These are phyloP conservation scores for Plebejus anna DNA, from an alignment of 2,888 invertebrate genomes.

Conservation along the genomic window DNA sequence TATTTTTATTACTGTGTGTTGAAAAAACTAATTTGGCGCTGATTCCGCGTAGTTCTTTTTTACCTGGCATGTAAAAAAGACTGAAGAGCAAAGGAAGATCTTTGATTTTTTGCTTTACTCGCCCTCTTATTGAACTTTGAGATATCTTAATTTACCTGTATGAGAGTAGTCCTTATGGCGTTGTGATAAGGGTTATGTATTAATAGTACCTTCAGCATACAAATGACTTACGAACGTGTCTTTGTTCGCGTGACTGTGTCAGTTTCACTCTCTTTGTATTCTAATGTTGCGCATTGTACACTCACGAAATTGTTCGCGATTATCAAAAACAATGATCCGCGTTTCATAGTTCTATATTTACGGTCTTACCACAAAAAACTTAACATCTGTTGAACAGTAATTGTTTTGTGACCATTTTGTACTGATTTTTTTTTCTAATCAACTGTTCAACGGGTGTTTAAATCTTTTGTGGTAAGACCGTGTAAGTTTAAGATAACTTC, in stretches of 20 bases:
- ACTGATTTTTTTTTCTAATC: too few species aligned
- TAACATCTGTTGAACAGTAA: too few species aligned
- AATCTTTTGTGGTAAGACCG: too few species aligned
- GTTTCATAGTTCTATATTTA: not conserved
- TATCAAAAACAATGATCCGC: not conserved
- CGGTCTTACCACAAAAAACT: too few species aligned
- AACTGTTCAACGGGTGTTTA: too few species aligned
- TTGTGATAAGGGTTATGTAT: not conserved
- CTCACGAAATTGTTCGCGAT: not conserved
- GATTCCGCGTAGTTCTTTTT: too few species aligned
- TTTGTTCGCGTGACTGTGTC: conserved; percentile 28
- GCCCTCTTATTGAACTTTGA: not conserved
- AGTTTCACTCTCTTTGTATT: conserved; percentile 36
- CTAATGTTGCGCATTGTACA: conserved; percentile 32
- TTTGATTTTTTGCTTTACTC: too few species aligned
- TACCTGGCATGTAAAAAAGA: too few species aligned
- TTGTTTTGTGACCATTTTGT: too few species aligned
- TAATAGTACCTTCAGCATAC: not conserved
- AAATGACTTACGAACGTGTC: conserved; percentile 6
- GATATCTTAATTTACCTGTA: not conserved
- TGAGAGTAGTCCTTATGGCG: not conserved
- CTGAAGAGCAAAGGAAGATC: too few species aligned
- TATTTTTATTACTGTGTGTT: too few species aligned
- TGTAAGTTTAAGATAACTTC: not conserved
- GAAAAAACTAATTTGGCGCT: too few species aligned